These are phyloP conservation scores for Nematostella vectensis DNA, from an alignment of 92 coral and sea anemone species.

Conservation along the genomic window DNA sequence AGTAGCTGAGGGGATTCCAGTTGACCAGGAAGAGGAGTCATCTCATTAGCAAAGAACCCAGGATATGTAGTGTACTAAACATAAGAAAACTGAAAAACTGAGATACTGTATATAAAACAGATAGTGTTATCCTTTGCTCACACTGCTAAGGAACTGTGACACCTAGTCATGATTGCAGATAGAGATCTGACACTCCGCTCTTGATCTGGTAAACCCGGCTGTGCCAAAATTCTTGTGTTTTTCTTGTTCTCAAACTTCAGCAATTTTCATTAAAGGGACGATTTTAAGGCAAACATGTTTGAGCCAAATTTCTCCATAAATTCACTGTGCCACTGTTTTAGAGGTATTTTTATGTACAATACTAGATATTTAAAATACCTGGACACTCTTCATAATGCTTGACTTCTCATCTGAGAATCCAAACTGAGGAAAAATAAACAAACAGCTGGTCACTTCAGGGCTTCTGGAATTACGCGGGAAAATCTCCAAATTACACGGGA, in stretches of 20 bases:
- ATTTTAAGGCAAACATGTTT: too few species aligned
- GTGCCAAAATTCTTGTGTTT: too few species aligned
- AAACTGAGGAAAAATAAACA: constrained; percentile 28
- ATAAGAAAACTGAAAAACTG: neutral
- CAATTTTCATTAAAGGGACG: too few species aligned
- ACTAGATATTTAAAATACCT: too few species aligned
- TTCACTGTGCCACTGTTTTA: too few species aligned
- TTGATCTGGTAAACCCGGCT: too few species aligned
- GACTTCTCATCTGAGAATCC: constrained; percentile 60
- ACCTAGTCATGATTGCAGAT: neutral
- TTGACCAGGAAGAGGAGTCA: constrained; percentile 95
- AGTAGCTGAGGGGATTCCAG: constrained; percentile 89
- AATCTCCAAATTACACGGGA: too few species aligned
- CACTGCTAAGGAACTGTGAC: neutral
- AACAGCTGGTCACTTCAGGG: neutral
- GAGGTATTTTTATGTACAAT: too few species aligned
- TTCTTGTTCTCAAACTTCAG: too few species aligned
- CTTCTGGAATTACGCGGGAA: too few species aligned
- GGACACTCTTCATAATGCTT: constrained; percentile 63
- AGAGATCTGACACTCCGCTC: neutral
- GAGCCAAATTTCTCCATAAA: too few species aligned
- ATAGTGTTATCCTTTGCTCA: neutral
- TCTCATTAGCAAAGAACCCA: constrained; percentile 82
- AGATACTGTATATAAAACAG: too few species aligned
- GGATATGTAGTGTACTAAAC: constrained; percentile 61